Evolutionary conservation across 2,797 vertebrate genomes (phyloP).

Genomic region (Sus cebifrons): DNA sequence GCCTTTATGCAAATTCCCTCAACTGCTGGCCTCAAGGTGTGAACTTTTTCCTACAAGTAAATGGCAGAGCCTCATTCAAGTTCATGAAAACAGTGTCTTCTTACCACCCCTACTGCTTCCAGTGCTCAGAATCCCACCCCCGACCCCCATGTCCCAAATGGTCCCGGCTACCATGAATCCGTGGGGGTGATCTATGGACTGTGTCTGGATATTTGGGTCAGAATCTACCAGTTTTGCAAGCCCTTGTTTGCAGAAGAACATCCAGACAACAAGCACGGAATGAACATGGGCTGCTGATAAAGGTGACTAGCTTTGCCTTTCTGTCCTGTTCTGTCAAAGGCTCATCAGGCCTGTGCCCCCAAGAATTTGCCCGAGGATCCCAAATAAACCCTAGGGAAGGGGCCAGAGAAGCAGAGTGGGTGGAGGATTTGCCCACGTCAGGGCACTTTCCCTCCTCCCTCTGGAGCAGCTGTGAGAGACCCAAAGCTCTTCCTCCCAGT

Average conservation of each 20-base stretch:
- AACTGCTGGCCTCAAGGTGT: background rate
- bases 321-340: background rate
- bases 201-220: background rate
- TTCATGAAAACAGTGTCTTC: background rate
- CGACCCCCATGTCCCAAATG: background rate
- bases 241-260: constrained; percentile 31
- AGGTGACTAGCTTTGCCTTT: background rate
- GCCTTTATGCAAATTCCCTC: background rate
- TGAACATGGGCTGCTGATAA: background rate
- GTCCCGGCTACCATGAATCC: background rate
- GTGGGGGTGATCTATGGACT: background rate
- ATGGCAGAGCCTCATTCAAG: background rate
- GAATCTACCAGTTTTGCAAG: constrained; percentile 6
- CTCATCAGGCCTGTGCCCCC: background rate
- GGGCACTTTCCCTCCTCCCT: background rate
- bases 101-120: background rate
- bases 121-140: background rate
- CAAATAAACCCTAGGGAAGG: background rate
- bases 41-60: background rate
- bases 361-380: background rate
- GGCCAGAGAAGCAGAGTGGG: background rate
- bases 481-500: background rate
- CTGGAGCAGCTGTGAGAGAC: accelerated
- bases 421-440: background rate
- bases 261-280: background rate